These are phyloP conservation scores for Tetrax tetrax DNA, from an alignment of 2,113 vertebrate species.

Conservation along the genomic window DNA sequence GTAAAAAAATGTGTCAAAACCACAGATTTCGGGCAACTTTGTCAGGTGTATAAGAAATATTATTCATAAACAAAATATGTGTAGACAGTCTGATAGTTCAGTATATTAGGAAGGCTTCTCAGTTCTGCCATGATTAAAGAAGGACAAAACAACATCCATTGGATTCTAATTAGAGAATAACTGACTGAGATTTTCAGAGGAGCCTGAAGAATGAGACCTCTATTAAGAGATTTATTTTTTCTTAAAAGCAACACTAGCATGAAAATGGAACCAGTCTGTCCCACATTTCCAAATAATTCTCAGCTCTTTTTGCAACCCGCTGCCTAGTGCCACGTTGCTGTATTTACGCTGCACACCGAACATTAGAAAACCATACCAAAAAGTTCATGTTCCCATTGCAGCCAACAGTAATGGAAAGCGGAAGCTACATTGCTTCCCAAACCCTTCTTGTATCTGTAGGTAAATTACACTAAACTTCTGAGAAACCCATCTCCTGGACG, in stretches of 20 bases:
- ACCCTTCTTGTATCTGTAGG: background rate
- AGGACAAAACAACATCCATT: background rate
- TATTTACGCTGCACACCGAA: background rate
- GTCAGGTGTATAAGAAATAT: background rate
- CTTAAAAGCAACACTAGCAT: background rate
- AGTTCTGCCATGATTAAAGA: background rate
- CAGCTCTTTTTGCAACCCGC: background rate
- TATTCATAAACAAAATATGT: background rate
- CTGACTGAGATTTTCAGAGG: background rate
- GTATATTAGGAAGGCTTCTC: background rate
- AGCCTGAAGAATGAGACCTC: background rate
- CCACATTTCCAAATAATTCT: background rate
- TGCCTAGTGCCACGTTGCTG: background rate
- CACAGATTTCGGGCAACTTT: background rate
- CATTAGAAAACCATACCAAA: background rate
- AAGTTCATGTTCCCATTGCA: background rate
- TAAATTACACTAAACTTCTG: background rate
- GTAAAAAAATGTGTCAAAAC: background rate
- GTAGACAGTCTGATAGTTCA: background rate
- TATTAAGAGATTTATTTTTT: background rate
- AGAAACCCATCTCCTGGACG: background rate
- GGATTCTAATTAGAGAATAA: background rate
- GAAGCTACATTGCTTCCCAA: background rate
- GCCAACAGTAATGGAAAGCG: background rate
- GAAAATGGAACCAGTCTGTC: background rate